Evolutionary conservation across 2,113 vertebrate genomes (phyloP).

Genomic region (Ancistrus triradiatus): DNA sequence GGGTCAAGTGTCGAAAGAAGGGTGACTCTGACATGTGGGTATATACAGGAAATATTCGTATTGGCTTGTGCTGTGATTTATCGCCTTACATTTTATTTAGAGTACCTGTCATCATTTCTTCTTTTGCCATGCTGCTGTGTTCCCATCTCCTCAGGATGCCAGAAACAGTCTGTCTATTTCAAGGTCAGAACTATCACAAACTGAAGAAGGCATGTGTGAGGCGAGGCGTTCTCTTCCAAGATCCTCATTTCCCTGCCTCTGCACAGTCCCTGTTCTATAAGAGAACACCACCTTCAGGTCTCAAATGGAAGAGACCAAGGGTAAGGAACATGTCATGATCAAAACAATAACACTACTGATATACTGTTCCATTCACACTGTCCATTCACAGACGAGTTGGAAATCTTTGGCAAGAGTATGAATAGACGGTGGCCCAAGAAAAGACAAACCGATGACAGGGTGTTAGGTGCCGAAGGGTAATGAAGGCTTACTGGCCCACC

Average conservation of each 20-base stretch:
- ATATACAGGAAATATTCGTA: no score
- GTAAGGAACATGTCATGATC: no score
- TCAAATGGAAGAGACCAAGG: slow-evolving; percentile 74
- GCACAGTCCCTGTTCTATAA: slow-evolving; percentile 72
- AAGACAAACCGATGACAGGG: no score
- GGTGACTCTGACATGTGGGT: not conserved
- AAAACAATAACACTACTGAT: no score
- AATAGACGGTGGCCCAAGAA: no score
- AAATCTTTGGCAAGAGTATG: no score
- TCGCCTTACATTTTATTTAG: not conserved
- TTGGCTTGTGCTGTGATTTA: not conserved
- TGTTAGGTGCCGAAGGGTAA: no score
- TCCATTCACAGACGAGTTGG: no score
- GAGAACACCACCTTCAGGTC: slow-evolving; percentile 58
- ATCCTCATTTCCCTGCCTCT: slow-evolving; percentile 66
- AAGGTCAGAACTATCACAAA: slow-evolving; percentile 66
- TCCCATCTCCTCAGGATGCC: slow-evolving; percentile 59
- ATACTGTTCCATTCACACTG: no score
- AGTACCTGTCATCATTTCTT: not conserved
- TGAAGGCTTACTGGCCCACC: no score
- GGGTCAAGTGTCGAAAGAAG: not conserved
- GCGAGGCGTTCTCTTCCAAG: slow-evolving; percentile 66
- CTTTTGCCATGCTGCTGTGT: not conserved
- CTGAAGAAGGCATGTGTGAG: slow-evolving; percentile 61
- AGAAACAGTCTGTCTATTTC: slow-evolving; percentile 57